Evolutionary conservation across 2,113 vertebrate genomes (phyloP).

Genomic region (Callithrix jacchus): DNA sequence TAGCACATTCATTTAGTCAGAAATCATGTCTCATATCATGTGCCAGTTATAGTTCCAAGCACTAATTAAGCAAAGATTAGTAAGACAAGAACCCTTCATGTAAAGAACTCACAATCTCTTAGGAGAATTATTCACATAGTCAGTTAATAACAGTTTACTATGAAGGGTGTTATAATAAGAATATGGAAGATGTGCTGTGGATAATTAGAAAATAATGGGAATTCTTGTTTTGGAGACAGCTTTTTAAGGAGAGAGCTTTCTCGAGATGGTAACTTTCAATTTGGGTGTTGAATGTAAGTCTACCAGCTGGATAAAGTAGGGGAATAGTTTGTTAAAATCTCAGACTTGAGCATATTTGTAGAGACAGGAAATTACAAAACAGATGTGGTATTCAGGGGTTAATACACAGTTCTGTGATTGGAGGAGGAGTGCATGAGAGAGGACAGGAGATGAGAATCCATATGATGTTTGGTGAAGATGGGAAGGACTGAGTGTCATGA

Average conservation of each 20-base stretch:
- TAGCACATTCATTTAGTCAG: neutral
- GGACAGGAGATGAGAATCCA: neutral
- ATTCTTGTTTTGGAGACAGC: neutral
- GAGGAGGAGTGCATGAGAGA: neutral
- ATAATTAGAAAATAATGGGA: neutral
- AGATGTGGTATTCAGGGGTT: neutral
- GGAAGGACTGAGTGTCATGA: fast-evolving
- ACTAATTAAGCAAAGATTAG: neutral
- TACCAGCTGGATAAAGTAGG: neutral
- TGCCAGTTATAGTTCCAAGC: neutral
- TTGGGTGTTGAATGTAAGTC: neutral
- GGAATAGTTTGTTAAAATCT: neutral
- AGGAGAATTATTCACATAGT: neutral
- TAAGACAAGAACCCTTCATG: neutral
- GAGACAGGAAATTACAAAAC: neutral
- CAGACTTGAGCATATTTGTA: neutral
- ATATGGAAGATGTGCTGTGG: neutral
- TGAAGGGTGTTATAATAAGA: neutral
- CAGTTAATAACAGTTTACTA: neutral
- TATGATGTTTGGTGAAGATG: neutral
- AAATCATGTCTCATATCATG: neutral
- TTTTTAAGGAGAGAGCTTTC: neutral
- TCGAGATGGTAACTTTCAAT: neutral
- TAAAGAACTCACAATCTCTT: neutral
- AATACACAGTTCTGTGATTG: neutral